A percentile compares a stretch with the other conserved stretches of the same genome.
These are phyloP conservation scores for Myotis davidii DNA, from an alignment of 2,113 vertebrate genomes.

Conservation along the genomic window DNA sequence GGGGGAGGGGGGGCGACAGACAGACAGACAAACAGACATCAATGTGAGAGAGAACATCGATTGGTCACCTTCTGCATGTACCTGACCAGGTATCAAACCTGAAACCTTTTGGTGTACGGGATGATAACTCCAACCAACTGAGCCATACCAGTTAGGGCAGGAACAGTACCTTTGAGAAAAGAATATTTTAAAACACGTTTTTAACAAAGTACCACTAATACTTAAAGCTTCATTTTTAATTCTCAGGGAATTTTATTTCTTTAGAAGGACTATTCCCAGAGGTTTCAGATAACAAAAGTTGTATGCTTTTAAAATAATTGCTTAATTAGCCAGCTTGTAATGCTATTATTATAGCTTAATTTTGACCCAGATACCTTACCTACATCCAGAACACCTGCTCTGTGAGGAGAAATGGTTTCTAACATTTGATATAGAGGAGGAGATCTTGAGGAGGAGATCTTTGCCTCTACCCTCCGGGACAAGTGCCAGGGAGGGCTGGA, in stretches of 20 bases:
- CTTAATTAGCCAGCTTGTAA: neutral
- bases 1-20: too few relatives aligned
- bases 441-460: neutral
- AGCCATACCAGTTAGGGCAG: neutral
- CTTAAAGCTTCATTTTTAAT: slow-evolving; percentile 38
- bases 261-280: slow-evolving; percentile 26
- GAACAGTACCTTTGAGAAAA: neutral
- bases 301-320: neutral
- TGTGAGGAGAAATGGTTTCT: neutral
- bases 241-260: slow-evolving; percentile 48
- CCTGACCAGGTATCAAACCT: neutral
- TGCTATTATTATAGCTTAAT: neutral
- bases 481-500: neutral
- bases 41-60: neutral
- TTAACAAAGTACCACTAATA: neutral
- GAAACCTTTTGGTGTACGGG: neutral
- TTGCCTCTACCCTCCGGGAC: neutral
- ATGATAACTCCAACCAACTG: neutral
- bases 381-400: neutral
- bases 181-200: neutral
- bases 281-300: slow-evolving; percentile 58
- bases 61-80: neutral
- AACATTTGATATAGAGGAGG: neutral
- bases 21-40: neutral
- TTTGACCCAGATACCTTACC: neutral